A percentile compares a stretch with the other conserved stretches of the same genome.
These are phyloP conservation scores for Ophioderma brevispina DNA, from an alignment of 35 echinoderm and acorn worm genomes.

Conservation along the genomic window DNA sequence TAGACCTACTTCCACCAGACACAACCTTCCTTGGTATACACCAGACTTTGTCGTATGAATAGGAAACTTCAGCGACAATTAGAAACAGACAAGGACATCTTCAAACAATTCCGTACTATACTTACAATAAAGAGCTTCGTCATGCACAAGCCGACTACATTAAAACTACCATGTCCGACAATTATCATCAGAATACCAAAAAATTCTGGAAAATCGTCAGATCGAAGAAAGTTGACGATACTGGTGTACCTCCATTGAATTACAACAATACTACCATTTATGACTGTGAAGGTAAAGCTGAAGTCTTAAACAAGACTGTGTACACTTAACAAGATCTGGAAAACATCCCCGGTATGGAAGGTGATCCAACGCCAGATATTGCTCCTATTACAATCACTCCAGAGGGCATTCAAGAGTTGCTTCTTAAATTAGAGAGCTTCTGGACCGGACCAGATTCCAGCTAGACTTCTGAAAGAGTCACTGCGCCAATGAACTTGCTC, in stretches of 20 bases:
- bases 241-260: neutral
- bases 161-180: neutral
- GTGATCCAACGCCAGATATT: neutral
- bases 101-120: neutral
- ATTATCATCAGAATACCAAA: neutral
- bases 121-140: neutral
- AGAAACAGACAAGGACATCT: neutral
- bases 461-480: neutral
- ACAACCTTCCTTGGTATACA: constrained; percentile 1
- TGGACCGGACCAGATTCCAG: neutral
- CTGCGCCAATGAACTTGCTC: neutral
- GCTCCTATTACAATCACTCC: neutral
- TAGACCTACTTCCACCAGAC: constrained; percentile 6
- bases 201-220: neutral
- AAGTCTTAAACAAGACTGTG: neutral
- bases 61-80: neutral
- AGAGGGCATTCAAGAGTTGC: neutral
- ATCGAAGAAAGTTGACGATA: neutral
- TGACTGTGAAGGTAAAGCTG: neutral
- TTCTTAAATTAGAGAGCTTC: neutral
- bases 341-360: neutral
- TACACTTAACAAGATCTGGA: neutral
- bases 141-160: neutral
- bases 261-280: neutral
- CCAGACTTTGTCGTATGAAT: neutral